A percentile compares a stretch with the other conserved stretches of the same genome.
Conservation (phyloP, 2,113 vertebrate genomes). For the Brachypteracias leptosomus region DNA sequence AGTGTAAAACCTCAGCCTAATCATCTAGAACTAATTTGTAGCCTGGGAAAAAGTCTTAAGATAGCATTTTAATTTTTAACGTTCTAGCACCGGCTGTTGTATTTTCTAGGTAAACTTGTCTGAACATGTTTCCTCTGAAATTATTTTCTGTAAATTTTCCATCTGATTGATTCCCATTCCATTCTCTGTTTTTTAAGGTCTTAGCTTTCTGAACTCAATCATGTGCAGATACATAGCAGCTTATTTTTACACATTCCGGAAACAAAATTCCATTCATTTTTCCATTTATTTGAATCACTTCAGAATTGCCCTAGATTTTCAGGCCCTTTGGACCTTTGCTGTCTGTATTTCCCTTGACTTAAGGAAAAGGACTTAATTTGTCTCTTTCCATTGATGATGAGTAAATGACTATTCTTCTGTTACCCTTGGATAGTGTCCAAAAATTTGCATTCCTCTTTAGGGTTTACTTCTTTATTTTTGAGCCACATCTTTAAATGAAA, state of each 20-base stretch:
- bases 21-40: constrained; percentile 6
- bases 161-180: not conserved
- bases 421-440: not conserved
- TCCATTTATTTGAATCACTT: not conserved
- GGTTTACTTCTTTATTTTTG: not conserved
- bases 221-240: not conserved
- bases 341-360: not conserved
- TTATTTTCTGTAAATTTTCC: not conserved
- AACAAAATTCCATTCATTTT: not conserved
- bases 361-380: not conserved
- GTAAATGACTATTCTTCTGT: not conserved
- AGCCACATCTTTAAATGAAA: not conserved
- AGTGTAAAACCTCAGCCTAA: not conserved
- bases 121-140: not conserved
- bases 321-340: not conserved
- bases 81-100: not conserved
- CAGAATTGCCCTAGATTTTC: not conserved
- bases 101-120: not conserved
- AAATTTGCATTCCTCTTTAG: not conserved
- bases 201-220: not conserved
- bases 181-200: not conserved
- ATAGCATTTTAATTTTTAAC: not conserved
- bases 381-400: not conserved
- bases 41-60: not conserved
- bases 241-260: not conserved